phyloP scores from a whole-genome alignment of 2,113 vertebrate genomes.

The Albula glossodonta region DNA sequence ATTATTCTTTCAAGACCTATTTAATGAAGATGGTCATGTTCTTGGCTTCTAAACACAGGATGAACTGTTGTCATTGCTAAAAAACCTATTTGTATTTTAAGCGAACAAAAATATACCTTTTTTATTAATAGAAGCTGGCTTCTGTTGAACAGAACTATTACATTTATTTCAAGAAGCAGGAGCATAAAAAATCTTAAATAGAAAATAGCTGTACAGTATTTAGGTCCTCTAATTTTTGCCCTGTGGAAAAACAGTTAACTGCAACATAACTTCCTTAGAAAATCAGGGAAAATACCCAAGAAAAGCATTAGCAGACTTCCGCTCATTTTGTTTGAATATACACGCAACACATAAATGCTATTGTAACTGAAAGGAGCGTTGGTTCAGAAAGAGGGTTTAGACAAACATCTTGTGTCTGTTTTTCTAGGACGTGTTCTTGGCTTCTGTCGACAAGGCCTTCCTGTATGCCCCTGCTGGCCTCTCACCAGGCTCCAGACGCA shows the following conservation, averaged over 20 bases:
- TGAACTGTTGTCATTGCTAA: too few species aligned
- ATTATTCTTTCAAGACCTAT: not conserved
- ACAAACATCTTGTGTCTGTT: not conserved
- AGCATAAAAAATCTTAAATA: not conserved
- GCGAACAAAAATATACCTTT: too few species aligned
- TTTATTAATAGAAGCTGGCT: too few species aligned
- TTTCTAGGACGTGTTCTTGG: not conserved
- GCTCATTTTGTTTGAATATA: not conserved
- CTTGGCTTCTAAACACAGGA: too few species aligned
- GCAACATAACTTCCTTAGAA: conserved; percentile 9
- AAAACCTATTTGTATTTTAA: too few species aligned
- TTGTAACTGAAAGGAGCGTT: not conserved
- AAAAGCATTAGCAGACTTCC: conserved; percentile 12
- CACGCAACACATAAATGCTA: not conserved
- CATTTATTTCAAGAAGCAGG: not conserved
- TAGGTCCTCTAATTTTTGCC: not conserved
- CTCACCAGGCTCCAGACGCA: conserved; percentile 1
- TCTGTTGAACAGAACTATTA: not conserved
- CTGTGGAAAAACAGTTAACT: conserved; percentile 14
- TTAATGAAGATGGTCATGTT: not conserved
- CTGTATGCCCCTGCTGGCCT: conserved; percentile 22
- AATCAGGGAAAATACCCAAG: not conserved
- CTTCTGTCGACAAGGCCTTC: not conserved
- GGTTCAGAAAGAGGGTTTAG: not conserved
- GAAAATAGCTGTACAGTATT: not conserved